phyloP scores from a whole-genome alignment of 2,113 vertebrate genomes.

The Amblyopsis rosae region DNA sequence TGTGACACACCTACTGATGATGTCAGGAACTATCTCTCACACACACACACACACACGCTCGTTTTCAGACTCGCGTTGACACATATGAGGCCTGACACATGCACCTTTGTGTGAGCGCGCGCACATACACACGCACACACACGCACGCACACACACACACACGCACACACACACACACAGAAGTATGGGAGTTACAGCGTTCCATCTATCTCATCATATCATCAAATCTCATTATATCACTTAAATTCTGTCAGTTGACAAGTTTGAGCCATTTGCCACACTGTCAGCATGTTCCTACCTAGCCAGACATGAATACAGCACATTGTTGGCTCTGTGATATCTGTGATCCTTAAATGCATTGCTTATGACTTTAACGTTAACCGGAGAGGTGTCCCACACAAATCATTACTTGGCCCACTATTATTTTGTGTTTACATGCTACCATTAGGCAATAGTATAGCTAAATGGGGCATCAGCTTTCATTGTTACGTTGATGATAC shows the following conservation, averaged over 20 bases:
- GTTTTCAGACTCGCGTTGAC: not conserved
- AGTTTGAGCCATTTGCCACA: constrained; percentile 44
- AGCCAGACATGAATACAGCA: constrained; percentile 31
- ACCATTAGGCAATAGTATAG: no score
- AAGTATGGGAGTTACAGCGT: not conserved
- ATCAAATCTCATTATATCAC: not conserved
- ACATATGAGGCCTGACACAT: not conserved
- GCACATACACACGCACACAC: constrained; percentile 10
- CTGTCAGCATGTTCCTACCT: constrained; percentile 53
- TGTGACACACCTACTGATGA: constrained; percentile 49
- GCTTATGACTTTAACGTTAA: no score
- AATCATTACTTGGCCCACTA: no score
- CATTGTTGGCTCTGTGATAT: no score
- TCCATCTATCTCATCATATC: constrained; percentile 58
- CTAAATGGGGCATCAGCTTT: no score
- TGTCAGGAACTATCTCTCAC: constrained; percentile 54
- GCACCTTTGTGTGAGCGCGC: not conserved
- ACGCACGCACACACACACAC: constrained; percentile 4
- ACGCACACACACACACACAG: constrained; percentile 9
- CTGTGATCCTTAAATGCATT: no score
- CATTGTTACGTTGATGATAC: no score
- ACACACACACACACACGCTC: constrained; percentile 6
- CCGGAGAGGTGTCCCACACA: no score
- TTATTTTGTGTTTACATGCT: no score
- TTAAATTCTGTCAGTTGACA: constrained; percentile 68